These are phyloP conservation scores for Drosophila mulleri DNA, from an alignment of 2,888 invertebrate species.

Conservation along the genomic window DNA sequence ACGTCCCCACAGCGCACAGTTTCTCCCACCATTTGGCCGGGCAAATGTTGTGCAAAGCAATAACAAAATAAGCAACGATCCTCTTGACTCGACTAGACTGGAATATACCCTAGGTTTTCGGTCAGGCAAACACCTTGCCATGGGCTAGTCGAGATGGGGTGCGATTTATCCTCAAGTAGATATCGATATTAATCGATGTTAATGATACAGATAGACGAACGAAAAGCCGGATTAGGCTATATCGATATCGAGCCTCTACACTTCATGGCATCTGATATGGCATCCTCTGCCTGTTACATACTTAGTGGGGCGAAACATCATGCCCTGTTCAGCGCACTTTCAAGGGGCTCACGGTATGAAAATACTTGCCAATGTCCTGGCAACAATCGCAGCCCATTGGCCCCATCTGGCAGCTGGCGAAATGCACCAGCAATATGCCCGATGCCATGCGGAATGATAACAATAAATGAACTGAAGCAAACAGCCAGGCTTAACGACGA, in stretches of 20 bases:
- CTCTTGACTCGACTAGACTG: background rate
- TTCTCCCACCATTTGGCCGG: slow-evolving; percentile 33
- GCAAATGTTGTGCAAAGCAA: slow-evolving; percentile 64
- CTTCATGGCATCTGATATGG: background rate
- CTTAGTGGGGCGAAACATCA: background rate
- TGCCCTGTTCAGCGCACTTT: background rate
- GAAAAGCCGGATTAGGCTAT: background rate
- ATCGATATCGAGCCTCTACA: background rate
- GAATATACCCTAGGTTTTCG: background rate
- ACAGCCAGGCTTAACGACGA: background rate
- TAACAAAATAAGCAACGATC: slow-evolving; percentile 36
- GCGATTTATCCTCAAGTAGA: too few relatives aligned
- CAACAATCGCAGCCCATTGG: slow-evolving; percentile 25
- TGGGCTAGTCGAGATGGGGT: background rate
- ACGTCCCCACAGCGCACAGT: background rate
- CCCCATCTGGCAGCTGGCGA: slow-evolving; percentile 5
- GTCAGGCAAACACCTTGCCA: background rate
- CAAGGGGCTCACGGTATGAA: slow-evolving; percentile 8
- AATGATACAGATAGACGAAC: background rate
- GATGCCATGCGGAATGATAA: slow-evolving; percentile 26
- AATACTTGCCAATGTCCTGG: slow-evolving; percentile 52
- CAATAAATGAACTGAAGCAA: slow-evolving; percentile 7
- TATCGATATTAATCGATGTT: background rate
- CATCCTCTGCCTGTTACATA: background rate
- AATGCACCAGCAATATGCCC: slow-evolving; percentile 5